These are phyloP conservation scores for Phataginus tricuspis DNA, from an alignment of 2,797 vertebrate genomes.

Conservation along the genomic window DNA sequence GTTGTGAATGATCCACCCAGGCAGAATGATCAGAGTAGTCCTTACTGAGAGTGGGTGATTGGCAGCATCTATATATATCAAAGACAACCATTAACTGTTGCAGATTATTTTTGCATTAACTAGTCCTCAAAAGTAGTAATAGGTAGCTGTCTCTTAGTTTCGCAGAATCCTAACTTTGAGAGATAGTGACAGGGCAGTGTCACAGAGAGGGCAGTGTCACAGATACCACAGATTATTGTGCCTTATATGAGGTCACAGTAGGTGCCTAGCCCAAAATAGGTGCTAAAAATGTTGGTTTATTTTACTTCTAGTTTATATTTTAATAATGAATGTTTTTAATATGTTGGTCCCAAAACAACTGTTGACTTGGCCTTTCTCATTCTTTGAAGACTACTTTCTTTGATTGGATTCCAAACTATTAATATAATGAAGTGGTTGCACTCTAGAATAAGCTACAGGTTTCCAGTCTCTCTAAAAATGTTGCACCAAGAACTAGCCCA, in stretches of 20 bases:
- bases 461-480: background rate
- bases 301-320: background rate
- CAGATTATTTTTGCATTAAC: background rate
- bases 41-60: background rate
- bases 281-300: background rate
- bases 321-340: background rate
- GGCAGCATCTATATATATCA: background rate
- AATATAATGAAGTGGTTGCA: background rate
- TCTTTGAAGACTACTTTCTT: background rate
- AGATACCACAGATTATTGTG: background rate
- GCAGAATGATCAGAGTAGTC: background rate
- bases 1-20: background rate
- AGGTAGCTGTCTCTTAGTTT: background rate
- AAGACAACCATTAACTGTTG: background rate
- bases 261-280: background rate
- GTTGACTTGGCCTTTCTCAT: background rate
- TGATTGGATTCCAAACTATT: background rate
- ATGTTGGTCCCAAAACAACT: background rate
- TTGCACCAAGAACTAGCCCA: background rate
- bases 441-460: background rate
- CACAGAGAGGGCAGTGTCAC: background rate
- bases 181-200: background rate
- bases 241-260: background rate
- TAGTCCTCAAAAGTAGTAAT: background rate
- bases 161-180: background rate